Conservation (phyloP, 1,140 invertebrate genomes). For the Aphelinus atriplicis region DNA sequence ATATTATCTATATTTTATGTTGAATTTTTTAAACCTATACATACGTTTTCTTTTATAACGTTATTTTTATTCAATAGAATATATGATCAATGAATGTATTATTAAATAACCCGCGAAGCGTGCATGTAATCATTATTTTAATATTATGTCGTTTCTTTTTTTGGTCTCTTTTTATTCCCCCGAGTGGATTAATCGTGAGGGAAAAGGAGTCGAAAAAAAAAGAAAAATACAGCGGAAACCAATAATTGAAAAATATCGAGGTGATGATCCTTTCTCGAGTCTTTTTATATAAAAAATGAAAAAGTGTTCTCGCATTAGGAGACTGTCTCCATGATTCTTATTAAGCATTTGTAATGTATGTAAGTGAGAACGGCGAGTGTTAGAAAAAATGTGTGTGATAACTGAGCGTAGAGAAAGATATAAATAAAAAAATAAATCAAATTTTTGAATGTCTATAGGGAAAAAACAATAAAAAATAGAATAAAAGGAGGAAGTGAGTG, state of each 20-base stretch:
- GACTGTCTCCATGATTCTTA: slow-evolving; percentile 30
- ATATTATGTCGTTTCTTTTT: slow-evolving; percentile 9
- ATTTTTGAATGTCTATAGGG: slow-evolving; percentile 39
- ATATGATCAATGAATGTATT: slow-evolving; percentile 23
- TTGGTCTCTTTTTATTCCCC: slow-evolving; percentile 2
- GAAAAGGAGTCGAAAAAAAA: neutral
- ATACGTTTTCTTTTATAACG: slow-evolving; percentile 34
- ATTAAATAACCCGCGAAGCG: slow-evolving; percentile 10
- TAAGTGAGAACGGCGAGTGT: neutral
- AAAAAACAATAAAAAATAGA: slow-evolving; percentile 17
- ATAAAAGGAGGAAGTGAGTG: slow-evolving; percentile 16
- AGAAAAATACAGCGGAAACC: slow-evolving; percentile 18
- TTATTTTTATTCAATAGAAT: slow-evolving; percentile 33
- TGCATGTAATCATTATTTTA: slow-evolving; percentile 27
- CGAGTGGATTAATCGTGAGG: neutral
- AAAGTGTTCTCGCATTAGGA: slow-evolving; percentile 35
- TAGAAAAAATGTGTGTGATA: slow-evolving; percentile 20
- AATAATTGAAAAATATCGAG: slow-evolving; percentile 27
- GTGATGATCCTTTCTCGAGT: slow-evolving; percentile 22
- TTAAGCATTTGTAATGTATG: slow-evolving; percentile 39
- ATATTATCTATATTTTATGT: slow-evolving; percentile 38
- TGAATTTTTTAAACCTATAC: slow-evolving; percentile 32
- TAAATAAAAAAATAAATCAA: slow-evolving; percentile 38
- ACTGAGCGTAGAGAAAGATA: slow-evolving; percentile 9
- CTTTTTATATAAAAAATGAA: slow-evolving; percentile 12